These are phyloP conservation scores for Rambutsinella grinnellia DNA, from an alignment of 2,888 invertebrate genomes.

Conservation along the genomic window DNA sequence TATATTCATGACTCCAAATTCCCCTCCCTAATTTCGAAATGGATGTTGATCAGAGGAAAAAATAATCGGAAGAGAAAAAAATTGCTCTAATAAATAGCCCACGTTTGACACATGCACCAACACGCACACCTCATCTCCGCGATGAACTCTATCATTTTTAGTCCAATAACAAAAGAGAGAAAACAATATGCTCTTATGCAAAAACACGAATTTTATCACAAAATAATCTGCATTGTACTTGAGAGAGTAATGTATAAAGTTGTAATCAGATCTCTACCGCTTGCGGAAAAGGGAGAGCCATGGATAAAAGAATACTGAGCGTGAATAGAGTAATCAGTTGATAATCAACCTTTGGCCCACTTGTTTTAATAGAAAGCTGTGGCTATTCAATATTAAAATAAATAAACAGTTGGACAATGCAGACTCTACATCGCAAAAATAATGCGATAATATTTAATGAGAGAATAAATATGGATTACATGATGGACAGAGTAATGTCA, in stretches of 20 bases:
- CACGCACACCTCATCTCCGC: conserved; percentile 29
- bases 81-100: neutral
- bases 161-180: neutral
- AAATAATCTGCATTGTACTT: too few relatives aligned
- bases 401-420: too few relatives aligned
- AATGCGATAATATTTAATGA: too few relatives aligned
- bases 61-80: neutral
- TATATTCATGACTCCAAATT: neutral
- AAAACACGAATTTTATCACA: conserved; percentile 28
- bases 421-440: too few relatives aligned
- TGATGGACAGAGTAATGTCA: too few relatives aligned
- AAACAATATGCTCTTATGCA: conserved; percentile 41
- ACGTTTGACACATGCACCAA: conserved; percentile 45
- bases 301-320: conserved; percentile 6
- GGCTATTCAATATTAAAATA: too few relatives aligned
- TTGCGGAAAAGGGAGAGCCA: neutral
- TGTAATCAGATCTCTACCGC: neutral
- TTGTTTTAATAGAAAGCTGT: too few relatives aligned
- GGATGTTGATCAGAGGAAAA: neutral
- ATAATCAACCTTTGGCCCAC: conserved; percentile 15
- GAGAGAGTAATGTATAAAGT: neutral
- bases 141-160: neutral
- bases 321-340: neutral
- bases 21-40: neutral
- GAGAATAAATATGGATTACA: too few relatives aligned